phyloP scores from a whole-genome alignment of 1,140 invertebrate species.

The Laupala kohalensis region DNA sequence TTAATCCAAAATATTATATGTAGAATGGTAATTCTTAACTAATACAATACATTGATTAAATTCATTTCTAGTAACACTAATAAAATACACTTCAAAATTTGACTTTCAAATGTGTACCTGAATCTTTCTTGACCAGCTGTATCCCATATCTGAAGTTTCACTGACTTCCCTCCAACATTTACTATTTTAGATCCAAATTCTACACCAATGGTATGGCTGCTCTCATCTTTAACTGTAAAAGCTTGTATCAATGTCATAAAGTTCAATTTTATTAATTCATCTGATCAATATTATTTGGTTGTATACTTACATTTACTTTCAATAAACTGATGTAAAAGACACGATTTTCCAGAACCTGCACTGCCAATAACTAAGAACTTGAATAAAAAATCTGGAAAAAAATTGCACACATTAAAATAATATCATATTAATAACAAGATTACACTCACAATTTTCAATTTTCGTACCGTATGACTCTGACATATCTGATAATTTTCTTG shows the following conservation, averaged over 20 bases:
- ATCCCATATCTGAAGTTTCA: constrained; percentile 78
- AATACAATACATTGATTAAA: too few relatives aligned
- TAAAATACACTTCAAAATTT: too few relatives aligned
- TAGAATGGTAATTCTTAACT: too few relatives aligned
- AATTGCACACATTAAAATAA: constrained; percentile 10
- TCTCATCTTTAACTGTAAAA: constrained; percentile 57
- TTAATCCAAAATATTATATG: too few relatives aligned
- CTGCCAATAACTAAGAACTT: constrained; percentile 76
- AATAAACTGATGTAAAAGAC: constrained; percentile 78
- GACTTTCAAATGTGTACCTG: too few relatives aligned
- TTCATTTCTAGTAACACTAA: too few relatives aligned
- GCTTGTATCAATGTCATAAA: background rate
- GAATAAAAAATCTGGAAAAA: constrained; percentile 60
- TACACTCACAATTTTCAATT: background rate
- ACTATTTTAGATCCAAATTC: constrained; percentile 78
- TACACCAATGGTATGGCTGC: constrained; percentile 70
- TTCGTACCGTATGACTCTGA: background rate
- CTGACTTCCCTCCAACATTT: constrained; percentile 68
- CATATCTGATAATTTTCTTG: background rate
- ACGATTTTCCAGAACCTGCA: constrained; percentile 77
- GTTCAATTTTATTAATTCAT: background rate
- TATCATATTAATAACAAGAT: background rate
- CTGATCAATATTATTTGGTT: too few relatives aligned
- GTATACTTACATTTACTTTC: constrained; percentile 70
- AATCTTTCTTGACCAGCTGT: constrained; percentile 62